Evolutionary conservation across 2,113 vertebrate species (phyloP).

Genomic region (Ctenodactylus gundi): DNA sequence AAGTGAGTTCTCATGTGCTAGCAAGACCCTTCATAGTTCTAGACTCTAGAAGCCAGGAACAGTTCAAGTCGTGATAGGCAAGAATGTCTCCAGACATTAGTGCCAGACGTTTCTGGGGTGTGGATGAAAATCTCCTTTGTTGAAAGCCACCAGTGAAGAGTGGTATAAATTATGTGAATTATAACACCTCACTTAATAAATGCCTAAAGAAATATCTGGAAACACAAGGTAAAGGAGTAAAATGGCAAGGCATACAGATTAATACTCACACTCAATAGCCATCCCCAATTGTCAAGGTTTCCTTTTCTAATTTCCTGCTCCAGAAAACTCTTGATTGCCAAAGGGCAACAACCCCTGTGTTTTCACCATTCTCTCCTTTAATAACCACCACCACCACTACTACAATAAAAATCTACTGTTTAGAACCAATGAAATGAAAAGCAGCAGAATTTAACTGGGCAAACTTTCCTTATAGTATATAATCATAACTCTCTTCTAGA

Average conservation of each 20-base stretch:
- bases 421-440: slow-evolving; percentile 17
- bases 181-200: background rate
- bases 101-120: background rate
- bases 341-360: background rate
- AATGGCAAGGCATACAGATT: background rate
- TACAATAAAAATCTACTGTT: background rate
- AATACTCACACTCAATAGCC: background rate
- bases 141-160: background rate
- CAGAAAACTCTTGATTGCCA: background rate
- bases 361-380: slow-evolving; percentile 38
- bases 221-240: slow-evolving; percentile 1
- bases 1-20: background rate
- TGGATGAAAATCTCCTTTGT: background rate
- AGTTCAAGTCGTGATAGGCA: background rate
- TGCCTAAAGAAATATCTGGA: slow-evolving; percentile 2
- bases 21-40: background rate
- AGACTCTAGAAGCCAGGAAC: background rate
- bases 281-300: background rate
- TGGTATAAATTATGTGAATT: background rate
- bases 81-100: background rate
- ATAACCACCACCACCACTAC: no score
- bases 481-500: background rate
- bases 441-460: background rate
- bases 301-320: background rate
- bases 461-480: background rate